phyloP scores from a whole-genome alignment of 1,140 invertebrate genomes.

The Aporrectodea caliginosa region DNA sequence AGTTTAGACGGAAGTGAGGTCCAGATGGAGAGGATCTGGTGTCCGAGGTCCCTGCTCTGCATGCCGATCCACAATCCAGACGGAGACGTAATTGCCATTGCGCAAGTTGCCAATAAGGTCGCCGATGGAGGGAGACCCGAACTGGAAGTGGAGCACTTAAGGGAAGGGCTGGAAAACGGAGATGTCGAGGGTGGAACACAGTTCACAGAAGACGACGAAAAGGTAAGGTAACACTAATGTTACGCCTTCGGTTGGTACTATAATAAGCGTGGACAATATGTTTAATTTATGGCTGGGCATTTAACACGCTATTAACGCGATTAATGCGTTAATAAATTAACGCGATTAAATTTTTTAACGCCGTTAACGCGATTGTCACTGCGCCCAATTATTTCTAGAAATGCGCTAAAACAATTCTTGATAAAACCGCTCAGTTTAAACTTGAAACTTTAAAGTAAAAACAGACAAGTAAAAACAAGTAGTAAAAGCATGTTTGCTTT shows the following conservation, averaged over 20 bases:
- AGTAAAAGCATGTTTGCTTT: no score
- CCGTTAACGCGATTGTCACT: no score
- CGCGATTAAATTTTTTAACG: no score
- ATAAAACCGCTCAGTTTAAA: no score
- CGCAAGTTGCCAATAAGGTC: slow-evolving; percentile 58
- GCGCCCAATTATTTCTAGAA: no score
- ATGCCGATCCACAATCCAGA: slow-evolving; percentile 54
- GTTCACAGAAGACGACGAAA: slow-evolving; percentile 57
- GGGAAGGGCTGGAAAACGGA: not conserved
- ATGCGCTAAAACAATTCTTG: no score
- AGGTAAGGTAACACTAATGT: slow-evolving; percentile 44
- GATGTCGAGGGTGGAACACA: not conserved
- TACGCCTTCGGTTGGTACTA: not conserved
- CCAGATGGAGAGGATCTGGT: not conserved
- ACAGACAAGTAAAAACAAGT: no score
- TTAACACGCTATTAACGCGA: no score
- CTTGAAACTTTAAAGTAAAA: no score
- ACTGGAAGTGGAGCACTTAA: not conserved
- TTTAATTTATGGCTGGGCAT: no score
- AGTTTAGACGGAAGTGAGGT: slow-evolving; percentile 45
- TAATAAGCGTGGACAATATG: no score
- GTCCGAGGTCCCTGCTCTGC: slow-evolving; percentile 57
- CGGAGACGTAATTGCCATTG: slow-evolving; percentile 58
- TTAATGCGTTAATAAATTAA: no score
- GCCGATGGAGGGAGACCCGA: not conserved